These are phyloP conservation scores for Calameuta filiformis DNA, from an alignment of 2,888 invertebrate species.

Conservation along the genomic window DNA sequence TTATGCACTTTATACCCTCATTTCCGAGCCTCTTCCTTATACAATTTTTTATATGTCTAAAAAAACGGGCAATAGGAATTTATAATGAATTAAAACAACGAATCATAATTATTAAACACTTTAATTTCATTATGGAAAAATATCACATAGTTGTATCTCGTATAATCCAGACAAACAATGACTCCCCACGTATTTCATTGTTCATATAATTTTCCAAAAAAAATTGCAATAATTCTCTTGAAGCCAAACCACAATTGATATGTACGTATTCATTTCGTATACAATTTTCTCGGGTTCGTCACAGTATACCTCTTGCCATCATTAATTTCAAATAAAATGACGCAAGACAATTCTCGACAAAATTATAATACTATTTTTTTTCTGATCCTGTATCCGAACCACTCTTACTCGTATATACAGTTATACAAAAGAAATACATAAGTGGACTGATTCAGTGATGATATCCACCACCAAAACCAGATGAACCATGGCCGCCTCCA, in stretches of 20 bases:
- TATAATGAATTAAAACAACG: neutral
- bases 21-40: neutral
- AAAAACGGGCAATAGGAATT: neutral
- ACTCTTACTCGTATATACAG: neutral
- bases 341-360: neutral
- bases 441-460: neutral
- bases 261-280: neutral
- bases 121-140: neutral
- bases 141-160: neutral
- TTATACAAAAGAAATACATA: neutral
- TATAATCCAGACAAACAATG: neutral
- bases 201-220: neutral
- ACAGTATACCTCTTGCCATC: neutral
- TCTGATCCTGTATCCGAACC: neutral
- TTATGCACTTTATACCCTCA: neutral
- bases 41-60: neutral
- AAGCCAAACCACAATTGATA: neutral
- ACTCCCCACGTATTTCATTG: neutral
- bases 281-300: neutral
- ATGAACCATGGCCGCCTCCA: slow-evolving; percentile 9
- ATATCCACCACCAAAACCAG: slow-evolving; percentile 14
- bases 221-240: neutral
- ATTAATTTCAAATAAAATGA: neutral
- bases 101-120: neutral
- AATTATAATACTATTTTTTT: neutral